Evolutionary conservation across 1,140 invertebrate genomes (phyloP).

Genomic region (Drosophila ohnishii): DNA sequence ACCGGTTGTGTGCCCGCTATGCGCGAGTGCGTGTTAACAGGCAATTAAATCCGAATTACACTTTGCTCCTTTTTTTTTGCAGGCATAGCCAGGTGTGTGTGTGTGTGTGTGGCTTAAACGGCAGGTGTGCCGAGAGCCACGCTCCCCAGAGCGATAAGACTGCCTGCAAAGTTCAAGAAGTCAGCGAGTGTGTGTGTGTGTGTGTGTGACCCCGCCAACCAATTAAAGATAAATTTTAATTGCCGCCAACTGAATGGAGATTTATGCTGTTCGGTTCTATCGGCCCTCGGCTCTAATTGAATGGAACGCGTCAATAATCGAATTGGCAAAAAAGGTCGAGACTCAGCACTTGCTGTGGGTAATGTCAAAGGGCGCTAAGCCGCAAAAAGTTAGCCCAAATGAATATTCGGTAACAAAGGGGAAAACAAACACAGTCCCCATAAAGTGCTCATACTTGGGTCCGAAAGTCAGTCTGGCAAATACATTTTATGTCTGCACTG

Average conservation of each 20-base stretch:
- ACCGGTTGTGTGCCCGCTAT: slow-evolving; percentile 62
- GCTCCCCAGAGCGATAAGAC: slow-evolving; percentile 55
- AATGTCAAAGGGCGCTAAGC: slow-evolving; percentile 48
- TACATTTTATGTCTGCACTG: slow-evolving; percentile 30
- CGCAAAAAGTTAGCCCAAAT: slow-evolving; percentile 65
- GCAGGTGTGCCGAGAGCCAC: slow-evolving; percentile 67
- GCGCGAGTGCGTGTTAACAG: slow-evolving; percentile 80
- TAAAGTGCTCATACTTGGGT: slow-evolving; percentile 1
- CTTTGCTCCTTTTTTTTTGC: slow-evolving; percentile 74
- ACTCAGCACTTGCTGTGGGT: slow-evolving; percentile 45
- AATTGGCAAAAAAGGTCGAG: slow-evolving; percentile 40
- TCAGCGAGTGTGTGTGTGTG: slow-evolving; percentile 1
- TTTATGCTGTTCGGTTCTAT: slow-evolving; percentile 49
- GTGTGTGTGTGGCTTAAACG: slow-evolving; percentile 36
- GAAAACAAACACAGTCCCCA: slow-evolving; percentile 7
- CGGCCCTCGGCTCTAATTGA: slow-evolving; percentile 43
- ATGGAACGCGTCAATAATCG: slow-evolving; percentile 33
- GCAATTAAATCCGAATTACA: slow-evolving; percentile 81
- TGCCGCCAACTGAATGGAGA: slow-evolving; percentile 68
- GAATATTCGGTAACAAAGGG: slow-evolving; percentile 31
- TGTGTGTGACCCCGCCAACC: slow-evolving; percentile 19
- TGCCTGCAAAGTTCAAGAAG: slow-evolving; percentile 63
- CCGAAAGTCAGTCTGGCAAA: slow-evolving; percentile 14
- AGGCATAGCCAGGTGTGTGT: slow-evolving; percentile 18
- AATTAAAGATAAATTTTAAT: slow-evolving; percentile 80